Conservation (phyloP, 2,888 invertebrate species). For the Drosophila flavopinicola region DNA sequence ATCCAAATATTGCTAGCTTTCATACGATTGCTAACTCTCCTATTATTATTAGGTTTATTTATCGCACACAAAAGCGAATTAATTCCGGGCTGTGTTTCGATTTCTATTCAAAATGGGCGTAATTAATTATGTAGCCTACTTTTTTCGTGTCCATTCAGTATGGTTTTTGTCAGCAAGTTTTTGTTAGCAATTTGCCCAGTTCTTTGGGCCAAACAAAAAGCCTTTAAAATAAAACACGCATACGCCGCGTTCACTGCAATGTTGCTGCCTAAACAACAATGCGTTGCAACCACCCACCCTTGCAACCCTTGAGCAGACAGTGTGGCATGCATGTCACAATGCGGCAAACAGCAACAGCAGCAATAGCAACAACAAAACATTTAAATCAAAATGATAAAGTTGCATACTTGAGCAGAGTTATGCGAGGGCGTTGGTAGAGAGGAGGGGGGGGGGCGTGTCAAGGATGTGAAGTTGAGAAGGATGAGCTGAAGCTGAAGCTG, state of each 20-base stretch:
- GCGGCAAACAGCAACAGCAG: constrained; percentile 51
- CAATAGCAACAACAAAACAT: constrained; percentile 69
- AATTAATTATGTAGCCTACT: constrained; percentile 41
- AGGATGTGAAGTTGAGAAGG: constrained; percentile 7
- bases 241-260: constrained; percentile 50
- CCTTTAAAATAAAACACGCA: constrained; percentile 55
- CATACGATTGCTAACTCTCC: too few relatives aligned
- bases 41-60: not conserved
- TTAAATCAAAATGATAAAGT: constrained; percentile 84
- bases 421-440: constrained; percentile 46
- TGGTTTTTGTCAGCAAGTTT: constrained; percentile 22
- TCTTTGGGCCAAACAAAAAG: constrained; percentile 10
- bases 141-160: constrained; percentile 13
- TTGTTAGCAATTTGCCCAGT: constrained; percentile 19
- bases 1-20: too few relatives aligned
- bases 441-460: constrained; percentile 17
- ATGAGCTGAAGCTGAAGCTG: not conserved
- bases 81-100: not conserved
- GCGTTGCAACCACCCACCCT: constrained; percentile 35
- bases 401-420: constrained; percentile 83
- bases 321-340: constrained; percentile 64
- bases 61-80: not conserved
- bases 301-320: constrained; percentile 13
- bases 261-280: constrained; percentile 60
- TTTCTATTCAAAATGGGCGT: not conserved